Base-by-base conservation (phyloP, 2,888 invertebrate genomes). In the Ophion ventricosus region DNA sequence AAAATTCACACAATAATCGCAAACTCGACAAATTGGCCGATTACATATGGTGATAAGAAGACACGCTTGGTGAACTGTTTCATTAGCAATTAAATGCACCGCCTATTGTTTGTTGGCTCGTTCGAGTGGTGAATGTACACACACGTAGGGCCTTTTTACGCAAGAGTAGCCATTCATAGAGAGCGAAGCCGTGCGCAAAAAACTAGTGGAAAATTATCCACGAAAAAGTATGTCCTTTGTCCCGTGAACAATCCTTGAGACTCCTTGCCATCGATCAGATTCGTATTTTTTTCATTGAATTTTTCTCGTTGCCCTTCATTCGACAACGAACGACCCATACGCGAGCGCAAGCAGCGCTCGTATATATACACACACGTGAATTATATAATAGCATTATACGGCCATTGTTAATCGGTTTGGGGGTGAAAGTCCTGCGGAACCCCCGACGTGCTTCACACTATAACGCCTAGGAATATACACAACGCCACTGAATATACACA, bases 351-450 rank as follows among this genome's bases (percentile, higher is more conserved):
- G n/a, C 5, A 59, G n/a, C 67, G 14, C 40, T 35, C 35, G 43
- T 57, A 17, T 20, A 54, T 40, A 61, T 20, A 40, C 40, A 74
- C 23, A 75, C 23, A 64, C 54, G 54, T 54, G 20, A 64, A 54
- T 29, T 75, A 73, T 73, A 54, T 73, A 82, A 59, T 49, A 70
- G 72, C 43, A 64, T 84, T 57, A 78, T 70, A 72, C 70, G 49
- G 43, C 43, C 17, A 64, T 77, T 26, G 67, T 74, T 76, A 80
- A 84, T 84, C 84, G 81, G 69, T 70, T 81, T 73, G 43, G 56
- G 84, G 80, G 84, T 74, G 84, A 84, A 81, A 84, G 81, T 81
- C 80, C 56, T 64, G 75, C 43, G 10, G 17, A 77, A 69, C n/a
- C 74, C 49, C 74, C 80, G 35, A 10, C 59, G 61, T 56, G 25